These are phyloP conservation scores for Perizoma flavofasciatum DNA, from an alignment of 2,888 invertebrate species.

Conservation along the genomic window DNA sequence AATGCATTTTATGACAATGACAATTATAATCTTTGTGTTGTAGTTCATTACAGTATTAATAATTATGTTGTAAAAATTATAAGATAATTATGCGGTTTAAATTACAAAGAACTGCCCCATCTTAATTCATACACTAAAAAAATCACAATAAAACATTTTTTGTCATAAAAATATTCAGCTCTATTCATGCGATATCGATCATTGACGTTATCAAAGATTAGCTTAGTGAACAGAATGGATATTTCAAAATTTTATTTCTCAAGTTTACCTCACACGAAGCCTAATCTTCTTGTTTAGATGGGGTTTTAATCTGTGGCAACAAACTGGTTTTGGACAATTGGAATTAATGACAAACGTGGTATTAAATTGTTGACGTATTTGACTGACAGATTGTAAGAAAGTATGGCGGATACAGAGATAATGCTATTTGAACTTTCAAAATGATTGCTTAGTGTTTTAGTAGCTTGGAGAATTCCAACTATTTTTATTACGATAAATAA, in stretches of 20 bases:
- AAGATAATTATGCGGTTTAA: no score
- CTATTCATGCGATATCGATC: conserved; percentile 19
- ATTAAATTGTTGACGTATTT: conserved; percentile 39
- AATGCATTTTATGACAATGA: no score
- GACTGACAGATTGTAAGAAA: conserved; percentile 39
- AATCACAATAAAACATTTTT: no score
- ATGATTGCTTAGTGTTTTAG: not conserved
- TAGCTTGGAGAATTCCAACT: not conserved
- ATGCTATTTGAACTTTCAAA: conserved; percentile 1
- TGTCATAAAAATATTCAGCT: not conserved
- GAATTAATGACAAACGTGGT: conserved; percentile 38
- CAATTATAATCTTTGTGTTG: no score
- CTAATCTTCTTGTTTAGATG: conserved; percentile 41
- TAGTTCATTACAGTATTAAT: no score
- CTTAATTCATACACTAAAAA: no score
- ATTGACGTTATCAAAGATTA: conserved; percentile 31
- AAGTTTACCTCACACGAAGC: conserved; percentile 46
- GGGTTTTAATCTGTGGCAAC: conserved; percentile 18
- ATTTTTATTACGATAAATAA: not conserved
- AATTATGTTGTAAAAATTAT: no score
- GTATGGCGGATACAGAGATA: conserved; percentile 11
- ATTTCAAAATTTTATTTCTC: conserved; percentile 17
- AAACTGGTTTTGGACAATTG: conserved; percentile 39
- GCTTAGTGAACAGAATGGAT: conserved; percentile 36
- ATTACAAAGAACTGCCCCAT: no score